Evolutionary conservation across 2,113 vertebrate species (phyloP).

Genomic region (Cairina moschata): DNA sequence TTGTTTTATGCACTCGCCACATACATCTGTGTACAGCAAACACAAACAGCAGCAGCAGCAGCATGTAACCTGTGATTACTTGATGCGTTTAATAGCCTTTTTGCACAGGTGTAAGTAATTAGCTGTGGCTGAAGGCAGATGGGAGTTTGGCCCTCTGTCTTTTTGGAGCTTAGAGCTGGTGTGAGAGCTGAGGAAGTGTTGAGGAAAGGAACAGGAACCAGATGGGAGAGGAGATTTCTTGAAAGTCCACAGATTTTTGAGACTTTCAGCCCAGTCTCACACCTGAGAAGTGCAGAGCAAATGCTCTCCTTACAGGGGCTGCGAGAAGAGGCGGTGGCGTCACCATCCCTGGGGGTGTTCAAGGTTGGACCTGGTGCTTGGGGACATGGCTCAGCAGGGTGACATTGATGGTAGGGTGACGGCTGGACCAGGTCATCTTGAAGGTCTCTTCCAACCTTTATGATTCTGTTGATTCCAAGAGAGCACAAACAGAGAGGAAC

Average conservation of each 20-base stretch:
- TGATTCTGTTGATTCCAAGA: background rate
- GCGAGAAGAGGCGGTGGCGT: background rate
- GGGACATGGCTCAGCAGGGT: too few relatives aligned
- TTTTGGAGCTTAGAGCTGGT: background rate
- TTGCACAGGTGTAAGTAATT: background rate
- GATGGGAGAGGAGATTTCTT: conserved; percentile 73
- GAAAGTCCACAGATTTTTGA: conserved; percentile 16
- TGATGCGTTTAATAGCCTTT: rapidly evolving
- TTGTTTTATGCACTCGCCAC: background rate
- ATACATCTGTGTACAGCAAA: rapidly evolving
- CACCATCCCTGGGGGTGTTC: too few relatives aligned
- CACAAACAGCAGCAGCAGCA: background rate
- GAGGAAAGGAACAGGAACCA: conserved; percentile 80
- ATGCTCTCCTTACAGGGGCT: background rate
- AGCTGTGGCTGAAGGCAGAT: background rate
- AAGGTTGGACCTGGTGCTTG: too few relatives aligned
- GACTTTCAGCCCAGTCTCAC: background rate
- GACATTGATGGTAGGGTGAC: too few relatives aligned
- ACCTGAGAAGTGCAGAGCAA: conserved; percentile 5
- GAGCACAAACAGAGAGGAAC: too few relatives aligned
- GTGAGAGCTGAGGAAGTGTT: conserved; percentile 19
- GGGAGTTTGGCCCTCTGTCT: background rate
- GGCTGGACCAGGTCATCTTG: too few relatives aligned
- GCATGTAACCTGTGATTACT: rapidly evolving
- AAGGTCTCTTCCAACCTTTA: too few relatives aligned